Conservation (phyloP, 2,888 invertebrate species). For the Troilus luridus region DNA sequence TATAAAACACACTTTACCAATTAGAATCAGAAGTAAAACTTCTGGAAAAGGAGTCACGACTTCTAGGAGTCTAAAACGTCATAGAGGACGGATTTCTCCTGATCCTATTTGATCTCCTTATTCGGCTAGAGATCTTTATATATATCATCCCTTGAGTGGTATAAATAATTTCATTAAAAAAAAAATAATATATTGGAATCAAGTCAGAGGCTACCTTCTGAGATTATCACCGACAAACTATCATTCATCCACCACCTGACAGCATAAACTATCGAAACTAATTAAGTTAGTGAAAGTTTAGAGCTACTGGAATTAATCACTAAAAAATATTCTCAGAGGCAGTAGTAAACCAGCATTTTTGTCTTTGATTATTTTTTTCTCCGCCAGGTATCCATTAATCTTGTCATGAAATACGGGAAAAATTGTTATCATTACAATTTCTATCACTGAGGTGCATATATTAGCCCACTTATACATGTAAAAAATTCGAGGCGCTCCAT, state of each 20-base stretch:
- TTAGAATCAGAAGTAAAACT: too few relatives aligned
- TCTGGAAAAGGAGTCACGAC: too few relatives aligned
- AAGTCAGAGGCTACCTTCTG: neutral
- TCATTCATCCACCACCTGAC: neutral
- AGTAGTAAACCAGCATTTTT: neutral
- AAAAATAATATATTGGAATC: too few relatives aligned
- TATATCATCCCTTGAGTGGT: too few relatives aligned
- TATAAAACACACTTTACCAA: too few relatives aligned
- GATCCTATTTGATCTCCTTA: too few relatives aligned
- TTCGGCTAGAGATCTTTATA: too few relatives aligned
- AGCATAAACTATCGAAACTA: slow-evolving; percentile 19
- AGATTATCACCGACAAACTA: neutral
- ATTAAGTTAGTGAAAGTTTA: neutral
- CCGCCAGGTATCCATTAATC: neutral
- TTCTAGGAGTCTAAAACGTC: too few relatives aligned
- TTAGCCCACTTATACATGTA: neutral
- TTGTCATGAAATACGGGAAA: neutral
- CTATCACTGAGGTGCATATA: neutral
- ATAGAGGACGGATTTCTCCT: too few relatives aligned
- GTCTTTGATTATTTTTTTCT: neutral
- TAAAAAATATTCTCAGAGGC: neutral
- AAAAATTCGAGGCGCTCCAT: neutral
- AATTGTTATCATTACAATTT: neutral
- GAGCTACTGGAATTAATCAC: neutral
- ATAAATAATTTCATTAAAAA: too few relatives aligned